Percentiles rank a stretch among this genome's conserved stretches.
phyloP scores from a whole-genome alignment of 2,113 vertebrate genomes.

The Gnathonemus longibarbis region DNA sequence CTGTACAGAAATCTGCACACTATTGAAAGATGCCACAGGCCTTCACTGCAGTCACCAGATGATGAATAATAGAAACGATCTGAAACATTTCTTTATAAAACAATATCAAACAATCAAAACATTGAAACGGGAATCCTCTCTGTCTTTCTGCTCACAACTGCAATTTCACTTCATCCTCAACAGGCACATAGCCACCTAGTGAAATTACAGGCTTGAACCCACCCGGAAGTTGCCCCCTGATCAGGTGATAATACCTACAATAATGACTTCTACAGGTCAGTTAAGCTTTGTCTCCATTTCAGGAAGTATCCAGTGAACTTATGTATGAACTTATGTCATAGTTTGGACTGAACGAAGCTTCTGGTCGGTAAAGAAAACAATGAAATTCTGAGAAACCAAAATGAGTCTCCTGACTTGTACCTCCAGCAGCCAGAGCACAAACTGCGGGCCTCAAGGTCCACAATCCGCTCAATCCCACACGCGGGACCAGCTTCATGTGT shows the following conservation, averaged over 20 bases:
- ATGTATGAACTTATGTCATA: not conserved
- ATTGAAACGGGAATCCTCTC: too few species aligned
- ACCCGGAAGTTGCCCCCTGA: too few species aligned
- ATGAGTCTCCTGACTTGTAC: not conserved
- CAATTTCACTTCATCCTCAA: not conserved
- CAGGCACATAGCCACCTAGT: not conserved
- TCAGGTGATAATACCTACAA: too few species aligned
- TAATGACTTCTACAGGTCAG: not conserved
- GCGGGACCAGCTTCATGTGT: not conserved
- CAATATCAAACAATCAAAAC: not conserved
- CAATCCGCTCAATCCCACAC: not conserved
- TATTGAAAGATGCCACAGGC: too few species aligned
- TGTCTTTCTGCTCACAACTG: not conserved
- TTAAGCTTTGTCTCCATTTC: not conserved
- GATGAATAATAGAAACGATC: not conserved
- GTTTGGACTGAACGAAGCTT: not conserved
- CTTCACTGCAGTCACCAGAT: not conserved
- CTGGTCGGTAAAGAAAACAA: not conserved
- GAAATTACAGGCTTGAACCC: not conserved
- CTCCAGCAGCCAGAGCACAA: not conserved
- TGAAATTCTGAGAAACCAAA: not conserved
- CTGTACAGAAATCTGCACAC: too few species aligned
- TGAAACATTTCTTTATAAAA: not conserved
- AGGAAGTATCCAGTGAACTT: not conserved
- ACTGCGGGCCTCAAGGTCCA: not conserved